A percentile compares a stretch with the other conserved stretches of the same genome.
Evolutionary conservation across 1,140 invertebrate species (phyloP).

Genomic region (Zaprionus tsacasi): DNA sequence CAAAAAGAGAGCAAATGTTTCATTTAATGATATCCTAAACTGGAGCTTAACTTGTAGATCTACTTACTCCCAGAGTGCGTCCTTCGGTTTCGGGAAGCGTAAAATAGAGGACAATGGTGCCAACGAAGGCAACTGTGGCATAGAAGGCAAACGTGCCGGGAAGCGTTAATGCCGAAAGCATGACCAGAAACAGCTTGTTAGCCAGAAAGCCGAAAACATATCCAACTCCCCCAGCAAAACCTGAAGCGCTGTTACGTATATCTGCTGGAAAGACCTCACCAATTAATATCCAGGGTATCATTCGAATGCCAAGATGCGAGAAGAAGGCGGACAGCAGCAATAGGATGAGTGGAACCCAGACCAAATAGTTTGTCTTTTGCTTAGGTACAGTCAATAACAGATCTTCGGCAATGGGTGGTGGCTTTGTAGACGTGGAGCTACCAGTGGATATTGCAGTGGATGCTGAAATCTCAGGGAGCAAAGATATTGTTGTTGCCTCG

Average conservation of each 20-base stretch:
- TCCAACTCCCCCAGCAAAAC: slow-evolving; percentile 88
- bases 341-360: slow-evolving; percentile 89
- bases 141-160: slow-evolving; percentile 89
- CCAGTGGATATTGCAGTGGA: neutral
- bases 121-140: slow-evolving; percentile 86
- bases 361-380: slow-evolving; percentile 84
- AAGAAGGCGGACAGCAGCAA: slow-evolving; percentile 88
- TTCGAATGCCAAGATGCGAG: slow-evolving; percentile 88
- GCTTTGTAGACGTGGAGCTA: slow-evolving; percentile 34
- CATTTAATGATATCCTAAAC: neutral
- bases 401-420: slow-evolving; percentile 60
- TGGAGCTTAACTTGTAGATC: neutral
- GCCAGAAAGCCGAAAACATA: slow-evolving; percentile 90
- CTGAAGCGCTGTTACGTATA: slow-evolving; percentile 88
- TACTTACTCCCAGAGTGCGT: slow-evolving; percentile 86
- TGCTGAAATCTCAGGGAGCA: slow-evolving; percentile 17
- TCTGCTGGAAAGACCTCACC: slow-evolving; percentile 89
- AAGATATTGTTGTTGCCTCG: slow-evolving; percentile 44
- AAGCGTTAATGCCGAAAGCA: slow-evolving; percentile 87
- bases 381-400: slow-evolving; percentile 74
- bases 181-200: slow-evolving; percentile 89
- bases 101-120: slow-evolving; percentile 86
- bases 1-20: slow-evolving; percentile 8
- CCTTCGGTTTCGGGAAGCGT: slow-evolving; percentile 91
- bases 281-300: slow-evolving; percentile 91